Evolutionary conservation across 2,797 vertebrate species (phyloP).

Genomic region (Phoeniculus purpureus): DNA sequence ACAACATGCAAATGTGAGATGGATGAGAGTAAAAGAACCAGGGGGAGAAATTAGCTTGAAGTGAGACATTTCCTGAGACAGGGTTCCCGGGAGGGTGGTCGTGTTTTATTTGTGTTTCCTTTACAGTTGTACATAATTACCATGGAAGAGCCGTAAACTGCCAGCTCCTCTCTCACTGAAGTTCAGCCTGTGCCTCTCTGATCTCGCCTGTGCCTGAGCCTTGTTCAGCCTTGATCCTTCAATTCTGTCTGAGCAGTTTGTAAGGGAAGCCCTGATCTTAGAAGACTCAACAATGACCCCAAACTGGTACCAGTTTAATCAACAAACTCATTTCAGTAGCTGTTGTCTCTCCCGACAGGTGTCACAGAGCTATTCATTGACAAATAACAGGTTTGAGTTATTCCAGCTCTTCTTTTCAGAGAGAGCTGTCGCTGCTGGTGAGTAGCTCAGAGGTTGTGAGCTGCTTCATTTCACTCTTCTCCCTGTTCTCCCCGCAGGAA

Average conservation of each 20-base stretch:
- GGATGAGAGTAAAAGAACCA: not conserved
- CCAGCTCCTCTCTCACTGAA: not conserved
- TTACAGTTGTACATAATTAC: not conserved
- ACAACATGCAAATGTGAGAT: not conserved
- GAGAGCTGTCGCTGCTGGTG: not conserved
- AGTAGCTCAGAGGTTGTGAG: not conserved
- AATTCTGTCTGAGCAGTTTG: fast-evolving
- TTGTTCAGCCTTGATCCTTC: not conserved
- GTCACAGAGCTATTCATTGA: fast-evolving
- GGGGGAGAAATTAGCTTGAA: not conserved
- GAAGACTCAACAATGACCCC: not conserved
- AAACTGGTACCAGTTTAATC: not conserved
- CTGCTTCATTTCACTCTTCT: not conserved
- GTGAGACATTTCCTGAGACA: not conserved
- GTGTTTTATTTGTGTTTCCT: not conserved
- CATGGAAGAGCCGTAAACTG: not conserved
- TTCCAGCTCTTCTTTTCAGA: not conserved
- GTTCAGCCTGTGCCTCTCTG: not conserved
- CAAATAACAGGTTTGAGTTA: fast-evolving
- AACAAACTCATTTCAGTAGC: fast-evolving
- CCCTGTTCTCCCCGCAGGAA: slow-evolving; percentile 77
- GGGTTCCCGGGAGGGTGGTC: fast-evolving
- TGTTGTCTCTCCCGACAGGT: not conserved
- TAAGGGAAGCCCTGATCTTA: not conserved
- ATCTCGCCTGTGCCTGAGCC: not conserved